Evolutionary conservation across 2,888 invertebrate genomes (phyloP).

Genomic region (Sturmia bella): DNA sequence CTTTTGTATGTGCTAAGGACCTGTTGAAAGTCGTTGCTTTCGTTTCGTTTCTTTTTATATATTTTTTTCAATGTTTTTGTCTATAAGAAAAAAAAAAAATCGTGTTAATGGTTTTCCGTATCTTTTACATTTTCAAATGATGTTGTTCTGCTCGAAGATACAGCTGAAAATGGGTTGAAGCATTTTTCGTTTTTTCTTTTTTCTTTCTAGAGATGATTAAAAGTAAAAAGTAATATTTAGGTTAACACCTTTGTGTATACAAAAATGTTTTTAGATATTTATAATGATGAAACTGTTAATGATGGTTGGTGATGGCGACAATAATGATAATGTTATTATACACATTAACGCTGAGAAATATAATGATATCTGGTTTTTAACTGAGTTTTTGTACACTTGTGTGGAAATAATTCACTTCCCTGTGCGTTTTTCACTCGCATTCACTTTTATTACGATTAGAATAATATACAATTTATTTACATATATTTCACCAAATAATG

Average conservation of each 20-base stretch:
- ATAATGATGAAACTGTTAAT: constrained; percentile 5
- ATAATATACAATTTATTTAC: constrained; percentile 39
- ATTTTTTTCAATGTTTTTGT: constrained; percentile 24
- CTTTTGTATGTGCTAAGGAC: constrained; percentile 41
- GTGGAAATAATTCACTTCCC: constrained; percentile 22
- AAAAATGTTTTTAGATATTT: constrained; percentile 35
- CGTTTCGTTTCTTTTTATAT: constrained; percentile 1
- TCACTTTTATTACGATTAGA: background rate
- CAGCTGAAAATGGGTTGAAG: constrained; percentile 23
- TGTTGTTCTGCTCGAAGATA: constrained; percentile 4
- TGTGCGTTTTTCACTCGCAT: constrained; percentile 25
- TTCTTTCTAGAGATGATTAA: constrained; percentile 25
- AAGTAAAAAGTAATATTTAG: constrained; percentile 61
- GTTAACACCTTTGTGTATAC: constrained; percentile 65
- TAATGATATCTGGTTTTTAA: constrained; percentile 27
- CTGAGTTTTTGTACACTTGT: constrained; percentile 28
- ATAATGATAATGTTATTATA: constrained; percentile 1
- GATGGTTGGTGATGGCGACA: constrained; percentile 4
- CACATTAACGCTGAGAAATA: constrained; percentile 10
- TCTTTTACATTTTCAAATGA: constrained; percentile 18
- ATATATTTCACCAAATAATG: constrained; percentile 30
- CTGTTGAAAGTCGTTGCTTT: constrained; percentile 54
- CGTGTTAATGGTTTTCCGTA: constrained; percentile 23
- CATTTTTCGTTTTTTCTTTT: background rate
- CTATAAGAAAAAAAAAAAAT: constrained; percentile 55